Evolutionary conservation across 2,113 vertebrate genomes (phyloP), one percentile per base, ranked within the genome.

Genomic region (Nothobranchius furzeri): DNA sequence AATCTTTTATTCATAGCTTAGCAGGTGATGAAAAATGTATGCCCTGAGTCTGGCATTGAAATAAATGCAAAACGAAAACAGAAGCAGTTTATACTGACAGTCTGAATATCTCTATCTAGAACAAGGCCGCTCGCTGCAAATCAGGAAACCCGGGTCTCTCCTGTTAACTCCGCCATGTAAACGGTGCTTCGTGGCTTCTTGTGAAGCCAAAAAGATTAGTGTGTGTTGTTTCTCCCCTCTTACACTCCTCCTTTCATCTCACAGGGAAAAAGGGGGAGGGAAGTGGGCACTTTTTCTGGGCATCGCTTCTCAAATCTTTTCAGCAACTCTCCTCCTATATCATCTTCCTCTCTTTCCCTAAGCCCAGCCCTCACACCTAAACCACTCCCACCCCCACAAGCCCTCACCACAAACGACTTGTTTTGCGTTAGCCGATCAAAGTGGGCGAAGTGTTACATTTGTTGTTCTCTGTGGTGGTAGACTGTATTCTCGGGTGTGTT

Each of bases 41-140:
- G 96, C 95, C 95, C 95, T 94, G 95, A 96, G 95, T 98, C 96
- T 99, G 96, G 96, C 96, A 98, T 97, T 98, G 96, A 99, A 98
- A 98, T 98, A 98, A 98, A 98, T 98, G 96, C 96, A 98, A 98
- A 98, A 98, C 96, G 96, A 98, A 99, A 98, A 98, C 96, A 98
- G 96, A 97, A 95, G 96, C 96, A 96, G 96, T 98, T 98, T 98
- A 98, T 98, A 97, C 95, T 98, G 96, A 98, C 96, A 98, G 95
- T 95, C 96, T 96, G 96, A 98, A 98, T 98, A 98, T 98, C 96
- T 98, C 96, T 98, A 98, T 98, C 96, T 95, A 95, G 95, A 96
- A 96, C 96, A 96, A 94, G 94, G 95, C 95, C 92, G 92, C 90
- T 92, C 93, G 92, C 92, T 94, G 95, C 95, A 96, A 98, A 96